Evolutionary conservation across 1,140 invertebrate genomes (phyloP).

Genomic region (Pentalonia nigronervosa): DNA sequence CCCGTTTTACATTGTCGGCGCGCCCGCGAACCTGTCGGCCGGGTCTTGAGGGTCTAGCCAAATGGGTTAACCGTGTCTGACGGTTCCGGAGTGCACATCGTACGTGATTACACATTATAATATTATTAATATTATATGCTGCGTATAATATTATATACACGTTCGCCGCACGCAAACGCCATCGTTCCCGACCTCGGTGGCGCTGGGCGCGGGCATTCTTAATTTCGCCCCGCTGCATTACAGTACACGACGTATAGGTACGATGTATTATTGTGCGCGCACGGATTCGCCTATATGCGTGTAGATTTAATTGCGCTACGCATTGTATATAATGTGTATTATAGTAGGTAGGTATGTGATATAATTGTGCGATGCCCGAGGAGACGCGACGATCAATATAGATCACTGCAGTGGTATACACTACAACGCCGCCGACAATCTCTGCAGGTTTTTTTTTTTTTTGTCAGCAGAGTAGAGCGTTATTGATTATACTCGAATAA

Average conservation of each 20-base stretch:
- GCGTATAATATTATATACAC: neutral
- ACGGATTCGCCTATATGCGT: neutral
- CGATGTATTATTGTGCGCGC: neutral
- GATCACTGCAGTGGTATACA: too few relatives aligned
- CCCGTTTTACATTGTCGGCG: neutral
- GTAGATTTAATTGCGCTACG: neutral
- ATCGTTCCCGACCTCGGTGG: neutral
- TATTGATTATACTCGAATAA: neutral
- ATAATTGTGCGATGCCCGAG: neutral
- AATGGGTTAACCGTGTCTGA: constrained; percentile 48
- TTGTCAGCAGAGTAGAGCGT: too few relatives aligned
- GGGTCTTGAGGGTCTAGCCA: constrained; percentile 18
- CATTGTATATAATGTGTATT: neutral
- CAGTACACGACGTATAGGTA: neutral
- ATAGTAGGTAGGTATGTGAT: neutral
- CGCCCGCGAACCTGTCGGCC: neutral
- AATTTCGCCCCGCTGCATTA: neutral
- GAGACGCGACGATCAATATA: neutral
- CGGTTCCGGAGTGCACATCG: constrained; percentile 41
- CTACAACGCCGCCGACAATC: neutral
- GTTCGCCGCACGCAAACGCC: neutral
- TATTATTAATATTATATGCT: neutral
- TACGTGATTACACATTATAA: neutral
- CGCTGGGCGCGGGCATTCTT: neutral
- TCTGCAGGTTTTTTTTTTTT: neutral